Evolutionary conservation across 2,888 invertebrate species (phyloP).

Genomic region (Cephus rjabovi): DNA sequence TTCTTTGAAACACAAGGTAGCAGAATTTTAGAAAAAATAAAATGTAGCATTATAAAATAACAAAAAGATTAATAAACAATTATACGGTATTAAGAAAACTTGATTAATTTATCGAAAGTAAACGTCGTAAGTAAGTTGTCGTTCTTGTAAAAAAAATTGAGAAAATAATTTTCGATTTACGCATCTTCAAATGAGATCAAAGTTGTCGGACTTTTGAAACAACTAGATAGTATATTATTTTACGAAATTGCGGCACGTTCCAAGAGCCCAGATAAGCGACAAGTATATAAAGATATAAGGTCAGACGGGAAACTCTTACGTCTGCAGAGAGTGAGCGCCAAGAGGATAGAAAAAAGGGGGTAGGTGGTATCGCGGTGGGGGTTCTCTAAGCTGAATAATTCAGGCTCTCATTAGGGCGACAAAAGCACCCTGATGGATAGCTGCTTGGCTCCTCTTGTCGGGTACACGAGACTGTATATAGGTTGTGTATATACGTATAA

Average conservation of each 20-base stretch:
- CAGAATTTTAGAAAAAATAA: background rate
- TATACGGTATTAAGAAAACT: constrained; percentile 19
- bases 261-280: background rate
- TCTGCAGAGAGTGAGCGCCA: constrained; percentile 20
- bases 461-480: constrained; percentile 25
- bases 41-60: background rate
- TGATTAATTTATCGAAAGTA: constrained; percentile 40
- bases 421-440: constrained; percentile 68
- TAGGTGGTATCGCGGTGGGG: constrained; percentile 24
- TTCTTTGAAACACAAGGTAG: constrained; percentile 6
- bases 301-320: constrained; percentile 19
- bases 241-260: background rate
- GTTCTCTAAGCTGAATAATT: constrained; percentile 63
- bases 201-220: background rate
- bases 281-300: background rate
- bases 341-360: constrained; percentile 26
- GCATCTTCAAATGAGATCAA: background rate
- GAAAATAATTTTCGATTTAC: background rate
- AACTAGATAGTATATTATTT: background rate
- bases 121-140: too few relatives aligned
- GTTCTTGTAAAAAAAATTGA: background rate
- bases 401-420: constrained; percentile 67
- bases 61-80: background rate
- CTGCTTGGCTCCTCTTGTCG: constrained; percentile 54
- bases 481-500: constrained; percentile 19